These are phyloP conservation scores for Felis chaus DNA, from an alignment of 2,113 vertebrate species.

Conservation along the genomic window DNA sequence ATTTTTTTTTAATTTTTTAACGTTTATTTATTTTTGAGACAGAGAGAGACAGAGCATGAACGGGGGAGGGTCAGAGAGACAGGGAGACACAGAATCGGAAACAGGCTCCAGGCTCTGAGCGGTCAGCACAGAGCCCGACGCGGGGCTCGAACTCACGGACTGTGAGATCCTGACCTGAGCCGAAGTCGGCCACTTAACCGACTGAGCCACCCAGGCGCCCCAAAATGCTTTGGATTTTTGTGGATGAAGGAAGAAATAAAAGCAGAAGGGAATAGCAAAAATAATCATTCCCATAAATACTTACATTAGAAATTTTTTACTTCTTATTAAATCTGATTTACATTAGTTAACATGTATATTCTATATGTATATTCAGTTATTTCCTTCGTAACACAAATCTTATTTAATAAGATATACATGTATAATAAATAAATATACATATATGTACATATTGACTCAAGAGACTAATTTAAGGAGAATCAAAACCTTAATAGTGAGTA, in stretches of 20 bases:
- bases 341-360: background rate
- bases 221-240: background rate
- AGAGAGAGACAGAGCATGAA: too few species aligned
- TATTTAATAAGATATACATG: background rate
- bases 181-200: too few species aligned
- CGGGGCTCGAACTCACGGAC: too few species aligned
- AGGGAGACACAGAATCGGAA: too few species aligned
- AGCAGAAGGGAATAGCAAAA: background rate
- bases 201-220: too few species aligned
- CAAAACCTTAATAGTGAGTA: background rate
- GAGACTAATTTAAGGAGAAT: background rate
- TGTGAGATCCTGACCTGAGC: too few species aligned
- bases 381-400: background rate
- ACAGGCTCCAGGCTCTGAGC: too few species aligned
- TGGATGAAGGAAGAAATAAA: background rate
- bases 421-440: background rate
- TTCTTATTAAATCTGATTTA: background rate
- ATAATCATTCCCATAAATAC: background rate
- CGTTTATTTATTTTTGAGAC: too few species aligned
- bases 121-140: too few species aligned
- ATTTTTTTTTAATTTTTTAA: background rate
- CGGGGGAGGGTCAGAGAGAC: too few species aligned
- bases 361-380: background rate
- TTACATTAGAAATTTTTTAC: background rate
- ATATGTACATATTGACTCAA: background rate